These are phyloP conservation scores for Gouania willdenowi DNA, from an alignment of 2,797 vertebrate genomes.

Conservation along the genomic window DNA sequence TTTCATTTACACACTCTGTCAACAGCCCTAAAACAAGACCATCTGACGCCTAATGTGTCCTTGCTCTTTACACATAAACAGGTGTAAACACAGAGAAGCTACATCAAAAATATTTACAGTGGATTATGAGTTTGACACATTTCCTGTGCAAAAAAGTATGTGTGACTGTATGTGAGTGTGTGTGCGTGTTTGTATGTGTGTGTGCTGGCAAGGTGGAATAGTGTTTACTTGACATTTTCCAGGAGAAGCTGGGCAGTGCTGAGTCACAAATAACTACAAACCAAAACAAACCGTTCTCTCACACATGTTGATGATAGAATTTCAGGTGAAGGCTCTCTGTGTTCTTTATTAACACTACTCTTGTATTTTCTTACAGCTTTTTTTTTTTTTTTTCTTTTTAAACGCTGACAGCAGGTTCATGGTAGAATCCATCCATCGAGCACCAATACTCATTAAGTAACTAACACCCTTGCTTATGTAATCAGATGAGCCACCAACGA, in stretches of 20 bases:
- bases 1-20: constrained; percentile 30
- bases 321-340: not conserved
- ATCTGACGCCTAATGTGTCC: constrained; percentile 6
- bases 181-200: not conserved
- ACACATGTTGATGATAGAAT: no score
- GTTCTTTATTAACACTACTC: not conserved
- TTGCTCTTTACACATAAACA: not conserved
- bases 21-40: constrained; percentile 9
- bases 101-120: constrained; percentile 5
- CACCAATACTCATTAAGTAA: constrained; percentile 15
- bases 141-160: not conserved
- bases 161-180: not conserved
- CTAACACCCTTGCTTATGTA: constrained; percentile 20
- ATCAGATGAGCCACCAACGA: constrained; percentile 17
- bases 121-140: not conserved
- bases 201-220: not conserved
- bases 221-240: not conserved
- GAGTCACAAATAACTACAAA: not conserved
- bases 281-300: not conserved
- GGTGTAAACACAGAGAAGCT: constrained; percentile 11
- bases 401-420: not conserved
- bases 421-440: constrained; percentile 3
- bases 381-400: not conserved
- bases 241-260: not conserved
- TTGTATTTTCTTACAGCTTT: not conserved